A percentile compares a stretch with the other conserved stretches of the same genome.
These are phyloP conservation scores for Prorops nasuta DNA, from an alignment of 1,140 invertebrate species.

Conservation along the genomic window DNA sequence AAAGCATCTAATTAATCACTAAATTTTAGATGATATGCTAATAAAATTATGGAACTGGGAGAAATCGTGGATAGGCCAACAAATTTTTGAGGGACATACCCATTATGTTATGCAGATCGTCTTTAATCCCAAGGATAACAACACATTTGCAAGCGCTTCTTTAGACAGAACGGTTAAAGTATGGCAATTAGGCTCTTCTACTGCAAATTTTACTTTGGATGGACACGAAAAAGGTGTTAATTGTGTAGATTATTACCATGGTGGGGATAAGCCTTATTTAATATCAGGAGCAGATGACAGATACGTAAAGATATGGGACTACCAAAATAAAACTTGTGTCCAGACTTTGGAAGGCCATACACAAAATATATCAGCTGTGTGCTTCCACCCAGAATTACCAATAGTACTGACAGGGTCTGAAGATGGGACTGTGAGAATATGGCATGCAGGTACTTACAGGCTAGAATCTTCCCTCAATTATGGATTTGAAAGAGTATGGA, in stretches of 20 bases:
- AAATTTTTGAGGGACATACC: constrained; percentile 96
- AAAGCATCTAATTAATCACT: too few relatives aligned
- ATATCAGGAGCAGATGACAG: constrained; percentile 99
- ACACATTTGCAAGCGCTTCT: constrained; percentile 99
- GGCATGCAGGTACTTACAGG: constrained; percentile 97
- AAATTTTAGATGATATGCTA: constrained; percentile 89
- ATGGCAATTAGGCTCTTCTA: constrained; percentile 95
- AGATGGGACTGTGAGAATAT: constrained; percentile 91
- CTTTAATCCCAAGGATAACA: constrained; percentile 99
- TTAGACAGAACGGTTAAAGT: constrained; percentile 97
- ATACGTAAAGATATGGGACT: constrained; percentile 99
- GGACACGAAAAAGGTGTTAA: constrained; percentile 99
- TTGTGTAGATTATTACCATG: constrained; percentile 98
- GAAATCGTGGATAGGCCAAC: constrained; percentile 94
- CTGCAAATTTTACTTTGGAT: constrained; percentile 97
- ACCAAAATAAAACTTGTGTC: constrained; percentile 99
- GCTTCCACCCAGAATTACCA: constrained; percentile 96
- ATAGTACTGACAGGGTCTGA: constrained; percentile 97
- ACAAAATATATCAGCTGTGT: constrained; percentile 90
- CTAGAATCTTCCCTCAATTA: constrained; percentile 97
- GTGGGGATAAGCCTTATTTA: constrained; percentile 99
- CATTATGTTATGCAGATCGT: constrained; percentile 99
- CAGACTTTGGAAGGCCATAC: constrained; percentile 97
- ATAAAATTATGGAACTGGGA: constrained; percentile 99
- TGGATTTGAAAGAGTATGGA: constrained; percentile 97